Percentiles rank a stretch among this genome's conserved stretches.
These are phyloP conservation scores for Epistrophe eligans DNA, from an alignment of 2,888 invertebrate species.

Conservation along the genomic window DNA sequence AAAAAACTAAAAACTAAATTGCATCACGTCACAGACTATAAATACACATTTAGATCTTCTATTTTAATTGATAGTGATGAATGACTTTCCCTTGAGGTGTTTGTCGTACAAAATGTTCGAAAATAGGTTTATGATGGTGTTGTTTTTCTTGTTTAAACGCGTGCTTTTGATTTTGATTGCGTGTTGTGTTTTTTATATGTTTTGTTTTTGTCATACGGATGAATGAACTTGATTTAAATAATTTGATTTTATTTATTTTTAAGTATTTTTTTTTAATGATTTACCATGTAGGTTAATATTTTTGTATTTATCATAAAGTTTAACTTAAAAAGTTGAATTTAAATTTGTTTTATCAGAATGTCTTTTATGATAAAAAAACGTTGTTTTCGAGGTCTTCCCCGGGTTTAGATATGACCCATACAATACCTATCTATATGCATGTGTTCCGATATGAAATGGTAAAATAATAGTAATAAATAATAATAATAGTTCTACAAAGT, in stretches of 20 bases:
- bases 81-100: conserved; percentile 35
- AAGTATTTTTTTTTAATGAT: background rate
- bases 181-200: background rate
- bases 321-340: no score
- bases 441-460: no score
- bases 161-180: background rate
- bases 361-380: no score
- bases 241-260: background rate
- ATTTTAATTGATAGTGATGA: conserved; percentile 30
- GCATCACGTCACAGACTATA: background rate
- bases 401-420: no score
- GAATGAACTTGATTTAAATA: conserved; percentile 2
- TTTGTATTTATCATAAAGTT: no score
- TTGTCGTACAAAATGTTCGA: background rate
- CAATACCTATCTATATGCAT: no score
- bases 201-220: background rate
- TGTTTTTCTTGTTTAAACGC: background rate
- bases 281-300: background rate
- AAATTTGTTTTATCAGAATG: no score
- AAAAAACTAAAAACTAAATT: background rate
- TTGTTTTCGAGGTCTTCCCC: no score
- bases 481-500: no score
- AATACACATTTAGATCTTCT: background rate
- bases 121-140: conserved; percentile 23
- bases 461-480: no score